A percentile compares a stretch with the other conserved stretches of the same genome.
phyloP scores from a whole-genome alignment of 2,888 invertebrate species.

The Agrenia bidenticulata region DNA sequence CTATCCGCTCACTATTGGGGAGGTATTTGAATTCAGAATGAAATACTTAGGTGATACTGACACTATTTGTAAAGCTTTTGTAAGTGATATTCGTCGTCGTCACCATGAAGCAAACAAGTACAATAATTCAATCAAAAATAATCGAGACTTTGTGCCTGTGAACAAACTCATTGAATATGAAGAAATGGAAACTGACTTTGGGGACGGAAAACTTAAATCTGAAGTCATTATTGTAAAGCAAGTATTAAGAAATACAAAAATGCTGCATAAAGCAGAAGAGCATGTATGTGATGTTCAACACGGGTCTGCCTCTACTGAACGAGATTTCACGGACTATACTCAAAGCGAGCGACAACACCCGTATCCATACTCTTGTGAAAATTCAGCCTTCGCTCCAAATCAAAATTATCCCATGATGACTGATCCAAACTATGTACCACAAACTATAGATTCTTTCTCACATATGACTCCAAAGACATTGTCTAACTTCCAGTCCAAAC shows the following conservation, averaged over 20 bases:
- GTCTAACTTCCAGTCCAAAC: conserved; percentile 17
- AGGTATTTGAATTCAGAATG: conserved; percentile 67
- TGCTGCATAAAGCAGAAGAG: conserved; percentile 23
- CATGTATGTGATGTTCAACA: conserved; percentile 42
- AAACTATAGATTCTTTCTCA: conserved; percentile 19
- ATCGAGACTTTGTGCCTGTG: conserved; percentile 33
- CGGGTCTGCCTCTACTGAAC: not conserved
- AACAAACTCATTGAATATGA: conserved; percentile 42
- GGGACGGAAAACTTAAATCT: not conserved
- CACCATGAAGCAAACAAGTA: conserved; percentile 47
- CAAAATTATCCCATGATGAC: not conserved
- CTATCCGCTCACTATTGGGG: conserved; percentile 65
- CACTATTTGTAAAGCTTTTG: conserved; percentile 52
- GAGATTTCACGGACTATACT: not conserved
- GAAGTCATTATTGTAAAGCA: conserved; percentile 20
- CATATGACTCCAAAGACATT: conserved; percentile 41
- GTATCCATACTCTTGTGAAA: not conserved
- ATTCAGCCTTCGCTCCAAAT: not conserved
- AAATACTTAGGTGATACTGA: conserved; percentile 62
- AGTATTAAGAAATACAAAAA: conserved; percentile 23
- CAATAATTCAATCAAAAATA: conserved; percentile 6
- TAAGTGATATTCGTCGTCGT: conserved; percentile 50
- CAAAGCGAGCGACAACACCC: not conserved
- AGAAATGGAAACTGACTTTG: not conserved
- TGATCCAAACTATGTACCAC: not conserved